phyloP scores from a whole-genome alignment of 2,113 vertebrate species.

The Salvelinus fontinalis region DNA sequence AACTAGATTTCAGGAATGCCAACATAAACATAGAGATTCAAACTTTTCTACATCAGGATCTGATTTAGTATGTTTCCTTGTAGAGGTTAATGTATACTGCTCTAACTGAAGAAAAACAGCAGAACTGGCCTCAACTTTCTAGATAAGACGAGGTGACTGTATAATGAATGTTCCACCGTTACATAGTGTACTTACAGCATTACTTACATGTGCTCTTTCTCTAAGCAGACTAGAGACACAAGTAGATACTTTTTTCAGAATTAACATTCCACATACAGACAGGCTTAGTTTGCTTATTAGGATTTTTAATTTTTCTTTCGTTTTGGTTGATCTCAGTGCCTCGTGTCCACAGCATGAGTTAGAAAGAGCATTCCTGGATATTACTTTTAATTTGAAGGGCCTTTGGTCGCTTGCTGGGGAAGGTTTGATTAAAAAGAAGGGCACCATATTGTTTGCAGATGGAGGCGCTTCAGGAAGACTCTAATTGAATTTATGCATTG shows the following conservation, averaged over 20 bases:
- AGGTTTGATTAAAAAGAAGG: conserved; percentile 42
- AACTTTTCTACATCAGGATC: conserved; percentile 40
- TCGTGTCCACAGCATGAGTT: not conserved
- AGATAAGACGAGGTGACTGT: not conserved
- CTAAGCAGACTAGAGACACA: not conserved
- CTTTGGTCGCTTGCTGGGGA: conserved; percentile 15
- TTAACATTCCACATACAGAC: not conserved
- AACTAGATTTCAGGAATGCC: conserved; percentile 58
- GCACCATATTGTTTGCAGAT: conserved; percentile 46
- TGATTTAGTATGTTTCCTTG: conserved; percentile 55
- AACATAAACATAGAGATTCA: conserved; percentile 53
- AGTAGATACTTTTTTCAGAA: not conserved
- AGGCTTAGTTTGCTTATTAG: not conserved
- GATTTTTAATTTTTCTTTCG: not conserved
- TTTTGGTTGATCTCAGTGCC: not conserved
- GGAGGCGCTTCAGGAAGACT: conserved; percentile 39
- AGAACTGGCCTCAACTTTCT: not conserved
- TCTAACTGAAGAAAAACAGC: conserved; percentile 24
- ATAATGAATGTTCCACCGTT: no score
- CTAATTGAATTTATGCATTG: conserved; percentile 45
- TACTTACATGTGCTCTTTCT: not conserved
- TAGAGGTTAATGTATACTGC: conserved; percentile 31
- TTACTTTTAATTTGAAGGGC: conserved; percentile 47
- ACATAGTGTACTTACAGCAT: not conserved
- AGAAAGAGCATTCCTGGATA: conserved; percentile 10